Percentiles rank a stretch among this genome's conserved stretches.
Evolutionary conservation across 2,113 vertebrate species (phyloP).

Genomic region (Passer montanus): DNA sequence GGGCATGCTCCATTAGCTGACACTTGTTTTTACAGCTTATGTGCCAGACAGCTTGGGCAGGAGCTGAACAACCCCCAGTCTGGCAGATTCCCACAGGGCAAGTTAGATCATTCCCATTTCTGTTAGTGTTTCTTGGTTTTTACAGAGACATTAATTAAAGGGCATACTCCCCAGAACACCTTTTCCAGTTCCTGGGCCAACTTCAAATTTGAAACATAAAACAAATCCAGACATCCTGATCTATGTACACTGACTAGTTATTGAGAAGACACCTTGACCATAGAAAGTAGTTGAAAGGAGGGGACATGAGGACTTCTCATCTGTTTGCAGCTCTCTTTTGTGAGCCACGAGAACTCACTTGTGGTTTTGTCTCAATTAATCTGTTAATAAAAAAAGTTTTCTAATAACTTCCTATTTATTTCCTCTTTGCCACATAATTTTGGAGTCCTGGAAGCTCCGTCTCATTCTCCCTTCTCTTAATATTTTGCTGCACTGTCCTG

Average conservation of each 20-base stretch:
- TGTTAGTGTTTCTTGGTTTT: not conserved
- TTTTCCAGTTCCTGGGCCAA: not conserved
- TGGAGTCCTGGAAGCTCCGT: not conserved
- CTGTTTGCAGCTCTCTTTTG: not conserved
- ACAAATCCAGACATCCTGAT: not conserved
- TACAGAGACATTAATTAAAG: not conserved
- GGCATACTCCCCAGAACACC: not conserved
- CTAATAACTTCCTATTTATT: not conserved
- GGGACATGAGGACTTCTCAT: not conserved
- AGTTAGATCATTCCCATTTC: not conserved
- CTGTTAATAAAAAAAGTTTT: not conserved
- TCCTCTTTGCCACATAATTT: not conserved
- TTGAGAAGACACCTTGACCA: not conserved
- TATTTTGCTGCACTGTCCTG: not conserved
- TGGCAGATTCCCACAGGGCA: not conserved
- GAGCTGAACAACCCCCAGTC: not conserved
- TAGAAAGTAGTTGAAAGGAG: not conserved
- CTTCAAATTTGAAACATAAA: not conserved
- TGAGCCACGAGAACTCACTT: not conserved
- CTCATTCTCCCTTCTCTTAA: not conserved
- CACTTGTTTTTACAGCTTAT: constrained; percentile 13
- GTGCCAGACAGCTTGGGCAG: not conserved
- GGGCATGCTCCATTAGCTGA: constrained; percentile 1
- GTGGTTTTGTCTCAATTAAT: not conserved
- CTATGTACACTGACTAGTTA: not conserved